Percentiles rank a stretch among this genome's conserved stretches.
Conservation (phyloP, 2,888 invertebrate genomes). For the Sphaerophoria taeniata region DNA sequence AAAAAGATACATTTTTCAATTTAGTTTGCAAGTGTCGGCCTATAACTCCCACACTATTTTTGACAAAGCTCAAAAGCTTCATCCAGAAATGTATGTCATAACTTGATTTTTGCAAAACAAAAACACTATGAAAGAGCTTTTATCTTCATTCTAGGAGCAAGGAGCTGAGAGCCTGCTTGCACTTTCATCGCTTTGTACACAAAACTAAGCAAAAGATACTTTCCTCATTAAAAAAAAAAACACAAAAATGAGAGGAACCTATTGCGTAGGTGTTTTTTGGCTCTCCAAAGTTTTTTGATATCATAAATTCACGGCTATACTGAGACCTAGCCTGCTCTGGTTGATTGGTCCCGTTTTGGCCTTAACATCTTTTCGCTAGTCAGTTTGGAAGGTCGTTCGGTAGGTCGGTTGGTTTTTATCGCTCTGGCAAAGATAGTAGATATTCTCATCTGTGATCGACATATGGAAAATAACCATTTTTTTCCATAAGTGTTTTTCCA, state of each 20-base stretch:
- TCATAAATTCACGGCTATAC: neutral
- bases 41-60: slow-evolving; percentile 29
- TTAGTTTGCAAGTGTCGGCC: neutral
- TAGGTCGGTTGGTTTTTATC: neutral
- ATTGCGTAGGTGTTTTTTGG: slow-evolving; percentile 67
- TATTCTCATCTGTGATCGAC: neutral
- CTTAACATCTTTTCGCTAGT: slow-evolving; percentile 35
- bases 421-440: slow-evolving; percentile 9
- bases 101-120: slow-evolving; percentile 43
- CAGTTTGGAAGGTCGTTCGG: slow-evolving; percentile 4
- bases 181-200: slow-evolving; percentile 47
- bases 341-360: slow-evolving; percentile 45
- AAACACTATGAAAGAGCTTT: slow-evolving; percentile 38
- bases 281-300: slow-evolving; percentile 41
- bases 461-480: neutral
- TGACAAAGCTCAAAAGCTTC: slow-evolving; percentile 34
- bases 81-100: slow-evolving; percentile 66
- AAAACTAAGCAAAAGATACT: slow-evolving; percentile 51
- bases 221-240: neutral
- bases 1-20: slow-evolving; percentile 23
- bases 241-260: slow-evolving; percentile 28
- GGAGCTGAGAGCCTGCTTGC: slow-evolving; percentile 1
- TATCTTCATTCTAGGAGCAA: slow-evolving; percentile 48
- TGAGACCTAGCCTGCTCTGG: slow-evolving; percentile 37
- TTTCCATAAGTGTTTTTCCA: no score